Evolutionary conservation across 2,797 vertebrate genomes (phyloP).

Genomic region (Echeneis naucrates): DNA sequence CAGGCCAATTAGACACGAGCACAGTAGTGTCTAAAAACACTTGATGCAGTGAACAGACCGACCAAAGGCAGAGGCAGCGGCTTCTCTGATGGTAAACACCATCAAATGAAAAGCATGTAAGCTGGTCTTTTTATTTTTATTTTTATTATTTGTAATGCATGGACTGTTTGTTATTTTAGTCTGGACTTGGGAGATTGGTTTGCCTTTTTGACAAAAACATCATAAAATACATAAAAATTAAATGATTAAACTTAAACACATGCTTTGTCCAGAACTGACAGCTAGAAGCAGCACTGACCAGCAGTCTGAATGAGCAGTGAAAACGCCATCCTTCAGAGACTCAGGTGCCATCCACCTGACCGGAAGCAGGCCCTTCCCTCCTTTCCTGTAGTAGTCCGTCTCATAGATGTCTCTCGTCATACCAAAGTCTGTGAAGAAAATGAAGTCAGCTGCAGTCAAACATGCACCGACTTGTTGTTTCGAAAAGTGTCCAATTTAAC

Average conservation of each 20-base stretch:
- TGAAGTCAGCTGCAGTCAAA: constrained; percentile 9
- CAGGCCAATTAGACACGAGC: constrained; percentile 46
- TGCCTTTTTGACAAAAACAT: background rate
- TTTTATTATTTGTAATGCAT: constrained; percentile 22
- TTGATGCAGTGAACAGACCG: constrained; percentile 13
- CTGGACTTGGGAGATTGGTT: background rate
- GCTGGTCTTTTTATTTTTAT: background rate
- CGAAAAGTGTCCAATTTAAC: background rate
- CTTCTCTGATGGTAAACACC: constrained; percentile 34
- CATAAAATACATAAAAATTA: background rate
- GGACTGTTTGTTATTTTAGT: constrained; percentile 27
- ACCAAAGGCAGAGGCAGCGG: constrained; percentile 8
- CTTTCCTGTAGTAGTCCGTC: constrained; percentile 98
- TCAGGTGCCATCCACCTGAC: constrained; percentile 98
- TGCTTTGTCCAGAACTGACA: background rate
- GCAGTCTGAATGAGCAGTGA: constrained; percentile 94
- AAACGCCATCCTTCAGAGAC: constrained; percentile 96
- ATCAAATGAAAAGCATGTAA: constrained; percentile 6
- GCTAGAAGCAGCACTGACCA: constrained; percentile 87
- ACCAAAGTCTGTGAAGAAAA: constrained; percentile 89
- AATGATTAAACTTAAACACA: background rate
- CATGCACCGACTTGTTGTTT: background rate
- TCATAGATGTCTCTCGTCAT: constrained; percentile 99
- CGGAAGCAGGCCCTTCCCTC: constrained; percentile 94
- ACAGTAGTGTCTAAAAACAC: constrained; percentile 42